These are phyloP conservation scores for Penaeus chinensis DNA, from an alignment of 1,140 invertebrate species.

Conservation along the genomic window DNA sequence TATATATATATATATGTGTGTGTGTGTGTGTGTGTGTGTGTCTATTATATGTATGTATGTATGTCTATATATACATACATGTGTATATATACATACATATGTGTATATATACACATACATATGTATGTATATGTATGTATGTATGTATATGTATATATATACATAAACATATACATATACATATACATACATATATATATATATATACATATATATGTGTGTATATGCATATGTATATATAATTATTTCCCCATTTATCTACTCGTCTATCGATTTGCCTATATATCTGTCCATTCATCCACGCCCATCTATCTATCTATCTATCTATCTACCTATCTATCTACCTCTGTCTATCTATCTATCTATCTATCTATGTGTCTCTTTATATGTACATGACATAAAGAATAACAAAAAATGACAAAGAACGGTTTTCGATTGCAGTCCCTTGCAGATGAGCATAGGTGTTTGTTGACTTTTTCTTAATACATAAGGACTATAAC, in stretches of 20 bases:
- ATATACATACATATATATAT: background rate
- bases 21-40: no score
- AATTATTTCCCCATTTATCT: background rate
- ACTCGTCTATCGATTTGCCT: background rate
- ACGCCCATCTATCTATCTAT: no score
- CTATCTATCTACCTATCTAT: no score
- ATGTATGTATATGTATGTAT: background rate
- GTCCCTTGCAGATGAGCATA: background rate
- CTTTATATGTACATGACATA: background rate
- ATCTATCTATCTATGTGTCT: no score
- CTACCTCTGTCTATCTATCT: no score
- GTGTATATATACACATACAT: no score
- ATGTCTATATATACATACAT: no score
- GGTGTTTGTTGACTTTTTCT: background rate
- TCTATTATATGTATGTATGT: no score
- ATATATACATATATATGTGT: background rate
- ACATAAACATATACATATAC: background rate
- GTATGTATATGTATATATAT: background rate
- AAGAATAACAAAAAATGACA: background rate
- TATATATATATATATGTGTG: no score
- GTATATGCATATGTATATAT: constrained; percentile 10
- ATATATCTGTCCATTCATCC: no score
- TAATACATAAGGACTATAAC: no score
- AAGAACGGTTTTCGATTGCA: background rate
- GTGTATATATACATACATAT: no score